Evolutionary conservation across 2,113 vertebrate genomes (phyloP).

Genomic region (Ailuropoda melanoleuca): DNA sequence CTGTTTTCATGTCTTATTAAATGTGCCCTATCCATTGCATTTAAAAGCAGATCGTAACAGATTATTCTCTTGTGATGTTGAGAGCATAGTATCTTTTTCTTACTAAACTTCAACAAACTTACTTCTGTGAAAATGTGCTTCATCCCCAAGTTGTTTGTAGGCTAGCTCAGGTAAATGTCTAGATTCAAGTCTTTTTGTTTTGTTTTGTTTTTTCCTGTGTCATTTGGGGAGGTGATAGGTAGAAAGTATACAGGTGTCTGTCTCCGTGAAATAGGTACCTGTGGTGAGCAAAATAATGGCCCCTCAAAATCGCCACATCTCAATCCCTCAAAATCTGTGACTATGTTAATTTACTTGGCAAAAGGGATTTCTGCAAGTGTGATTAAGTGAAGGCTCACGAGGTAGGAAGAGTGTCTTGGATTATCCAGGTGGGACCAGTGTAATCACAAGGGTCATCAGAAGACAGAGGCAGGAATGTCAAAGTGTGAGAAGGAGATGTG

Average conservation of each 20-base stretch:
- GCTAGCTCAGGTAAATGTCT: background rate
- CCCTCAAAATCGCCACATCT: background rate
- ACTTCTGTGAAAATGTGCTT: background rate
- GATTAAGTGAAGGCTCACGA: background rate
- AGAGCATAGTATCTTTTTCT: background rate
- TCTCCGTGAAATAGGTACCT: background rate
- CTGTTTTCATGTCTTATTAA: constrained; percentile 40
- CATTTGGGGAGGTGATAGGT: background rate
- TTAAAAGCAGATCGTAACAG: constrained; percentile 34
- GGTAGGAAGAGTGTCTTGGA: background rate
- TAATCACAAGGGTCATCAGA: background rate
- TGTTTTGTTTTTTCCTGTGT: background rate
- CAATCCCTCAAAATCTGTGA: background rate
- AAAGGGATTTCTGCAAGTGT: background rate
- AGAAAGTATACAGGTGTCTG: background rate
- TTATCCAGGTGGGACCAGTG: background rate
- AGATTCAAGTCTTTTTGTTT: background rate
- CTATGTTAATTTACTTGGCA: background rate
- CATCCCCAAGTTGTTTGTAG: background rate
- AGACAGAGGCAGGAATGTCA: background rate
- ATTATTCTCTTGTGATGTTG: background rate
- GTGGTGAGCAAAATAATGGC: background rate
- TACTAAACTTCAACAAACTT: background rate
- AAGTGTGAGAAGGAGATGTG: background rate
- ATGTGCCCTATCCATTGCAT: background rate